Conservation (phyloP, 1,140 invertebrate genomes). For the Orussus abietinus region DNA sequence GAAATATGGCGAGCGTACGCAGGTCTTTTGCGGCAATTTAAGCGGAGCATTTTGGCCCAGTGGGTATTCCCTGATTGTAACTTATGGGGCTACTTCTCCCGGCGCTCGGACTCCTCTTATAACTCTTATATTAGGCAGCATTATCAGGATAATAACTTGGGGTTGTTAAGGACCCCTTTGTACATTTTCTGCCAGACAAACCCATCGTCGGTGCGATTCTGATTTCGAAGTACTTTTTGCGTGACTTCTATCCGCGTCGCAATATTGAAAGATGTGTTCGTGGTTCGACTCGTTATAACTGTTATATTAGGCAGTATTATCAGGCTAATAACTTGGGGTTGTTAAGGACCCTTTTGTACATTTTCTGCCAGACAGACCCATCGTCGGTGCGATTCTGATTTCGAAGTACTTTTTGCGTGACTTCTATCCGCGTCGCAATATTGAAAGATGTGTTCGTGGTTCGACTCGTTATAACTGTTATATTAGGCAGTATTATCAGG, state of each 20-base stretch:
- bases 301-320: slow-evolving; percentile 26
- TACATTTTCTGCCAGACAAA: background rate
- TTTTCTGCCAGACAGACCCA: background rate
- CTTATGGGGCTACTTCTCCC: slow-evolving; percentile 27
- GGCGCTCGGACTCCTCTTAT: slow-evolving; percentile 15
- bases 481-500: slow-evolving; percentile 25
- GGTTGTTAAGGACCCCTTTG: slow-evolving; percentile 14
- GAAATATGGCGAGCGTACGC: too few species aligned
- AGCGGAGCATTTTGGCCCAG: slow-evolving; percentile 15
- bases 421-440: too few species aligned
- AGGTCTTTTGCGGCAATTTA: slow-evolving; percentile 22
- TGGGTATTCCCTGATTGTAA: slow-evolving; percentile 28
- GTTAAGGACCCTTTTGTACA: slow-evolving; percentile 9
- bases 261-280: too few species aligned
- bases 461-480: slow-evolving; percentile 26
- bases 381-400: background rate
- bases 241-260: too few species aligned
- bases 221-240: background rate
- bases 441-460: too few species aligned
- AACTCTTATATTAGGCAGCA: slow-evolving; percentile 28
- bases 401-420: slow-evolving; percentile 1
- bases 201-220: background rate
- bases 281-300: too few species aligned
- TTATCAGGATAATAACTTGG: slow-evolving; percentile 22
- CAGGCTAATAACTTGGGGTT: slow-evolving; percentile 22